Base-by-base conservation (phyloP, 2,797 vertebrate species). In the Aeoliscus strigatus region DNA sequence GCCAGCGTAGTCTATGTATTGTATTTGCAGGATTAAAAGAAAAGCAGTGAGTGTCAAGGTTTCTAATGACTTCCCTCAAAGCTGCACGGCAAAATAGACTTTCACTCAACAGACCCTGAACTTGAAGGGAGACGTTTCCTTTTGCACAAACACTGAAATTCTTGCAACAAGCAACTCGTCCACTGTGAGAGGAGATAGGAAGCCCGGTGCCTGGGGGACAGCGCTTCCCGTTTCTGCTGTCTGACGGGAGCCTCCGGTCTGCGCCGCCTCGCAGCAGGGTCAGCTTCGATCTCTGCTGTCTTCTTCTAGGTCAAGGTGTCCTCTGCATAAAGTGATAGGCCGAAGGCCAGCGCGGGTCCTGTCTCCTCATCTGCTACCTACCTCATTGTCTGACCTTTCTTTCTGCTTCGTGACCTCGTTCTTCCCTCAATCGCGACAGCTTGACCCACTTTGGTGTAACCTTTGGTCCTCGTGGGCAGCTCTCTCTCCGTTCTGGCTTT, bases 391-490 rank as follows among this genome's bases (percentile, higher is more conserved):
- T 56, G 71, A 75, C 72, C 77, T 57, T 51, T n/a, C 49, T 57
- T 35, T 44, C 24, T 17, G 7, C 56, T 40, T 25, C 2, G 30
- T 47, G 52, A 70, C 78, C 77, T 66, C 28, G 9, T 62, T 59
- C 62, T 51, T 50, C 37, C 48, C 27, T 54, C 71, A 18, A 43
- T 56, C 59, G n/a, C 27, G 31, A 39, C 68, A 15, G 43, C 14
- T 4, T 45, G 79, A 65, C 82, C 82, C 39, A 83, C 67, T 81
- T 80, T 14, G 27, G 14, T 37, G 1, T 27, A 26, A 81, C 76
- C 71, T 78, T 66, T 74, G 55, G 57, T 73, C 59, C 55, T 66
- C 7, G 0, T 32, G 69, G 62, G 70, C 54, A 28, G 49, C 50
- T 32, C 13, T 24, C 28, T 40, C 66, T 50, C 42, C 1, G 43